phyloP scores from a whole-genome alignment of 2,797 vertebrate genomes.

The Pempheris klunzingeri region DNA sequence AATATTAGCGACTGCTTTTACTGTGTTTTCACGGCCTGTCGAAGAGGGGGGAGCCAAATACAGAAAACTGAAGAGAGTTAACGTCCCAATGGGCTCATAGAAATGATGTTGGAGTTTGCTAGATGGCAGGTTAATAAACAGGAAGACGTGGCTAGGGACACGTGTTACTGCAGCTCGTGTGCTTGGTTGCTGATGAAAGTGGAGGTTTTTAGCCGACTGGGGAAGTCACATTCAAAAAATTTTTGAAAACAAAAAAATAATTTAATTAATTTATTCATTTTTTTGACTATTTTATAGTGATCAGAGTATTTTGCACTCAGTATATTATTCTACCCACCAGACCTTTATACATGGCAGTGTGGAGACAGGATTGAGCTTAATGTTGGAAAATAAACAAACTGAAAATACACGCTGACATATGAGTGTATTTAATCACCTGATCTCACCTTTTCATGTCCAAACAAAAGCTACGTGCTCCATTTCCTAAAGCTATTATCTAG shows the following conservation, averaged over 20 bases:
- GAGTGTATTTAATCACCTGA: neutral
- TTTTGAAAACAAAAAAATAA: too few relatives aligned
- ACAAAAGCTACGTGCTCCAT: slow-evolving; percentile 8
- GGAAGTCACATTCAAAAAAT: neutral
- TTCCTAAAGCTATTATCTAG: slow-evolving; percentile 23
- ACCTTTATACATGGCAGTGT: neutral
- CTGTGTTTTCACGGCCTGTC: neutral
- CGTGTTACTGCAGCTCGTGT: neutral
- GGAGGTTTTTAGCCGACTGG: neutral
- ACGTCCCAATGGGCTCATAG: neutral
- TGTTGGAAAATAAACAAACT: neutral
- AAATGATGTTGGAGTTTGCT: neutral
- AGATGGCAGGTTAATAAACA: neutral
- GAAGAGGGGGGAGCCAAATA: neutral
- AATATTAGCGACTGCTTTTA: neutral
- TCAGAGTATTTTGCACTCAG: neutral
- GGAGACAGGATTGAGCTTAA: neutral
- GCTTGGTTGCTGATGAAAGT: neutral
- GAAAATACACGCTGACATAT: too few relatives aligned
- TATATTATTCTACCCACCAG: neutral
- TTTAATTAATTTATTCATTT: too few relatives aligned
- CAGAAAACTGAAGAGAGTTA: neutral
- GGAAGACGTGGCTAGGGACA: neutral
- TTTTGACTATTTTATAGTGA: neutral
- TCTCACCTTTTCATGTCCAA: neutral